Base-by-base conservation (phyloP, 2,797 vertebrate genomes). In the Microchirus variegatus region DNA sequence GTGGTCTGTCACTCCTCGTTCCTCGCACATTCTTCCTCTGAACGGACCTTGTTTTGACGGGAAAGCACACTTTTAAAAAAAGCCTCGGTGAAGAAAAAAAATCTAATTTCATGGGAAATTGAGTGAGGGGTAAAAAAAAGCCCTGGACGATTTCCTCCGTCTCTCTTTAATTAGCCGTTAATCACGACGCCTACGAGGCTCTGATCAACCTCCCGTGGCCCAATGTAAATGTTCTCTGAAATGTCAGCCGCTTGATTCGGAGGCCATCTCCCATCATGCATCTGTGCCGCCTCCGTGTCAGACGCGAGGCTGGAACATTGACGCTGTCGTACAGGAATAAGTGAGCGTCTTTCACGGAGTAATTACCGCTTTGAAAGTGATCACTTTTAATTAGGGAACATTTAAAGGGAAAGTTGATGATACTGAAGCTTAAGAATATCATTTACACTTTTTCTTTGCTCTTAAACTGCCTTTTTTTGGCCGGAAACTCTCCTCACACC, bases 21-120 rank as follows among this genome's bases (percentile, higher is more conserved):
- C 58, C 65, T 53, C 5, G 38, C 53, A 50, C 45, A 0, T 43
- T 73, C 10, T 61, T 35, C 41, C 67, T 49, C 55, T 36, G 42
- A 54, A 46, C n/a, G 14, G 44, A 59, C 48, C 53, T 68, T 40
- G 36, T 69, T 70, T 69, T 76, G 16, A 16, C 9, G 13, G 4
- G 2, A 19, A 45, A 56, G 53, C 50, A 44, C 5, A 26, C 31
- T 61, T 16, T 2, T 10, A 47, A 68, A 62, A 55, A 54, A 69
- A 38, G 3, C 22, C 46, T 48, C 38, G 17, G 73, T 58, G 59
- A 75, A 77, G 53, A 64, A 67, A 81, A 80, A 53, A 85, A 85
- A 86, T 82, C 59, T 85, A 72, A 90, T 90, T 91, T 91, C 78
- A 82, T 79, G 77, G 84, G 75, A 87, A 84, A 85, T 85, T 82